phyloP scores from a whole-genome alignment of 2,113 vertebrate species.

The Xiphias gladius region DNA sequence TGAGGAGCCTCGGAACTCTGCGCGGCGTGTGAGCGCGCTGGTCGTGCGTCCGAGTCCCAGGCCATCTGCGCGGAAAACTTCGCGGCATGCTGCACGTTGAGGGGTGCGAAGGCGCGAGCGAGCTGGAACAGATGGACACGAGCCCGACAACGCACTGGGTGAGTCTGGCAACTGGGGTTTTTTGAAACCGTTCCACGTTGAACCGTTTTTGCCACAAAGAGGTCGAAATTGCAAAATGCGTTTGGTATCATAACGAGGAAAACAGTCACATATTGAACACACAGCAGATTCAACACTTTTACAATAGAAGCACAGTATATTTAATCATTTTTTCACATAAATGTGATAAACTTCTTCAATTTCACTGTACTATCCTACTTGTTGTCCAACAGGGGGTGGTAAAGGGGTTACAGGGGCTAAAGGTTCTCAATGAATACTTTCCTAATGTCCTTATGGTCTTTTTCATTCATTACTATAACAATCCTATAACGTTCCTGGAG shows the following conservation, averaged over 20 bases:
- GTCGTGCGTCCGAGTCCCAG: constrained; percentile 47
- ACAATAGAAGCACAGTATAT: not conserved
- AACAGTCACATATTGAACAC: not conserved
- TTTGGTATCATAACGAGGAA: not conserved
- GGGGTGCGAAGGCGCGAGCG: constrained; percentile 15
- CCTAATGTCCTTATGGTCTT: not conserved
- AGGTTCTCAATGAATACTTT: constrained; percentile 12
- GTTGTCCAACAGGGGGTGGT: not conserved
- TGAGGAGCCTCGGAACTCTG: constrained; percentile 19
- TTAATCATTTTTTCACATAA: not conserved
- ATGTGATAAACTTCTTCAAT: constrained; percentile 28
- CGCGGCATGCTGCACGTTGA: constrained; percentile 47
- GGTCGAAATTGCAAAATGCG: not conserved
- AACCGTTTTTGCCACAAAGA: not conserved
- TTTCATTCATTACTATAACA: constrained; percentile 3
- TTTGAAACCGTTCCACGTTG: too few species aligned
- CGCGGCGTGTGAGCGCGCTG: not conserved
- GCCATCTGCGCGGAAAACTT: constrained; percentile 67
- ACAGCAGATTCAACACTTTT: not conserved
- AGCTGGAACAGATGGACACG: constrained; percentile 61
- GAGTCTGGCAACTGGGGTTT: constrained; percentile 38
- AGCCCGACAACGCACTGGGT: constrained; percentile 55
- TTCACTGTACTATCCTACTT: not conserved
- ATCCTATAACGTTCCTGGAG: not conserved
- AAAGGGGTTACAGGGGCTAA: not conserved